Conservation (phyloP, 2,888 invertebrate species). For the Euplagia quadripunctaria region DNA sequence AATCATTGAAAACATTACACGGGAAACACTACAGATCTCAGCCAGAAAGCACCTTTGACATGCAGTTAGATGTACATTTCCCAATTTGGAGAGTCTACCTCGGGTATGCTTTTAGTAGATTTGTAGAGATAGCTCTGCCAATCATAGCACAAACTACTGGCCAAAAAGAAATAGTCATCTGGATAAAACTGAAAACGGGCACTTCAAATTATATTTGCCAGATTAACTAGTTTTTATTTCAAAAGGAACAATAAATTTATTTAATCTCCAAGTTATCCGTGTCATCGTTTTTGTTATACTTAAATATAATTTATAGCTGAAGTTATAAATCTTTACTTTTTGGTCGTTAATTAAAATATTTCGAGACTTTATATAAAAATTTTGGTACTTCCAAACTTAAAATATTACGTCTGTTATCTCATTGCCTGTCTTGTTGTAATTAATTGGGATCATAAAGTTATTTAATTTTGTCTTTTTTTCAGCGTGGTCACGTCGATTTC, state of each 20-base stretch:
- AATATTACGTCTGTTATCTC: background rate
- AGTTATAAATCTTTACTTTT: conserved; percentile 41
- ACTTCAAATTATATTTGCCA: background rate
- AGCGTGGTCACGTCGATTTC: background rate
- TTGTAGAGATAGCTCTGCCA: background rate
- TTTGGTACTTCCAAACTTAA: conserved; percentile 2
- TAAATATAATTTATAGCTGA: conserved; percentile 38
- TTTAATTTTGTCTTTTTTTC: background rate
- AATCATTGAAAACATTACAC: too few relatives aligned
- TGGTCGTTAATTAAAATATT: conserved; percentile 40
- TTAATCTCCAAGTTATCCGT: conserved; percentile 29
- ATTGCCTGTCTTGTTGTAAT: background rate
- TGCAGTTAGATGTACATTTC: too few relatives aligned
- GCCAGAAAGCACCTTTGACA: too few relatives aligned
- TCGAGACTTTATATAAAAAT: conserved; percentile 15
- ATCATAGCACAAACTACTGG: background rate
- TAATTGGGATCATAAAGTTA: conserved; percentile 2
- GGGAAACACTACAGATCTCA: too few relatives aligned
- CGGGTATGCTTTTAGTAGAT: background rate
- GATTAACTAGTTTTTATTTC: background rate
- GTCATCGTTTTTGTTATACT: conserved; percentile 24
- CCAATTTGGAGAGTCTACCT: background rate
- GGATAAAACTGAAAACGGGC: background rate
- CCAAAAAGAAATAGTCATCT: background rate
- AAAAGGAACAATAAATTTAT: conserved; percentile 16